Conservation (phyloP, 2,113 vertebrate genomes). For the Cyprinodon variegatus region DNA sequence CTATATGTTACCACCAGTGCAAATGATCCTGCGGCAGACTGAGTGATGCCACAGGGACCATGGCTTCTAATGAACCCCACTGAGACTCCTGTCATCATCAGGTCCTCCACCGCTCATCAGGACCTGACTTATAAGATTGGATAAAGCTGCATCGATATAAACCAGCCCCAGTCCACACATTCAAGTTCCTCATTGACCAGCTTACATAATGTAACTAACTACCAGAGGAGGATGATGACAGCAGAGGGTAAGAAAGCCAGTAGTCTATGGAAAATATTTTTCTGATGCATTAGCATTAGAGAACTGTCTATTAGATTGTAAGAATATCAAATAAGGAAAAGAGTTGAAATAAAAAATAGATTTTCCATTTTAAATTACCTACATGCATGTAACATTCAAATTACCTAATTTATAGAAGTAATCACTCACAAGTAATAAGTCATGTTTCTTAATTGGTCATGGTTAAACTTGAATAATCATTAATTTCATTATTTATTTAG, state of each 20-base stretch:
- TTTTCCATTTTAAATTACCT: neutral
- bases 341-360: neutral
- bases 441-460: too few species aligned
- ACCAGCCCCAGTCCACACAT: conserved; percentile 12
- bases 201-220: conserved; percentile 16
- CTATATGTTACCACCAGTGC: conserved; percentile 34
- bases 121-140: conserved; percentile 38
- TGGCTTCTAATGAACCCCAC: conserved; percentile 66
- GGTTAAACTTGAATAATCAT: too few species aligned
- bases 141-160: conserved; percentile 37
- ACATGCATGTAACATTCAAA: neutral
- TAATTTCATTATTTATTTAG: too few species aligned
- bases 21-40: conserved; percentile 46
- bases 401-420: neutral
- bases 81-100: conserved; percentile 46
- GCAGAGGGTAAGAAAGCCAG: conserved; percentile 50
- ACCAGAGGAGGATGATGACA: conserved; percentile 40
- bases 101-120: conserved; percentile 16
- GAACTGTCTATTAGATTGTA: neutral
- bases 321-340: neutral
- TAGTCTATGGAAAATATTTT: too few species aligned
- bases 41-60: conserved; percentile 28
- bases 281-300: neutral
- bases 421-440: too few species aligned
- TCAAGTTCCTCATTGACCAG: neutral